These are phyloP conservation scores for Papilio elwesi DNA, from an alignment of 2,888 invertebrate species.

Conservation along the genomic window DNA sequence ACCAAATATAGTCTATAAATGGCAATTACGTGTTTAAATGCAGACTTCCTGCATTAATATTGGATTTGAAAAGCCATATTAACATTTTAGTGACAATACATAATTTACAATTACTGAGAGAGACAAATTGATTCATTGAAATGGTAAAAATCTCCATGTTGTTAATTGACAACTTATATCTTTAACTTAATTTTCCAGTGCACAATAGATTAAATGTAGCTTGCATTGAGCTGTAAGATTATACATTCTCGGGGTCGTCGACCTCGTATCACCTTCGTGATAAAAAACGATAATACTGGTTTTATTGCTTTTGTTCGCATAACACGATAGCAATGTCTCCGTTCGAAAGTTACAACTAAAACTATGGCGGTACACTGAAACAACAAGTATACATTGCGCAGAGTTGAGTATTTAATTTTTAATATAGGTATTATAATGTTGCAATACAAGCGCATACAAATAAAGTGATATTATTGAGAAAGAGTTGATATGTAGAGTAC, in stretches of 20 bases:
- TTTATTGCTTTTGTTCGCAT: conserved; percentile 61
- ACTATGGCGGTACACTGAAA: background rate
- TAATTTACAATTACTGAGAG: too few species aligned
- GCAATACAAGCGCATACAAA: background rate
- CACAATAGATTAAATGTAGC: conserved; percentile 12
- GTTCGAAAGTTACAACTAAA: conserved; percentile 12
- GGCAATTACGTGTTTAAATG: too few species aligned
- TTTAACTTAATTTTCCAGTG: background rate
- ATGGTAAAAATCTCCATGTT: too few species aligned
- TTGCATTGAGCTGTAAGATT: conserved; percentile 26
- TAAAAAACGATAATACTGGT: conserved; percentile 59
- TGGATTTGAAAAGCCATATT: too few species aligned
- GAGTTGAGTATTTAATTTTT: background rate
- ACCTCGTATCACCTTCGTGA: conserved; percentile 54
- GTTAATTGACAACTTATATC: background rate
- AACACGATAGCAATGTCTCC: conserved; percentile 44
- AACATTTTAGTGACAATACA: too few species aligned
- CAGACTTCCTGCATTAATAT: too few species aligned
- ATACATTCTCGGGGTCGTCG: conserved; percentile 54
- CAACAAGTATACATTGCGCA: background rate
- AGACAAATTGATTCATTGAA: too few species aligned
- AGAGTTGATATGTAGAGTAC: background rate
- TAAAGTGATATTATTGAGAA: background rate
- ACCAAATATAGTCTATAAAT: too few species aligned
- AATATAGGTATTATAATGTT: too few species aligned